These are phyloP conservation scores for Luperina nickerlii DNA, from an alignment of 2,888 invertebrate genomes.

Conservation along the genomic window DNA sequence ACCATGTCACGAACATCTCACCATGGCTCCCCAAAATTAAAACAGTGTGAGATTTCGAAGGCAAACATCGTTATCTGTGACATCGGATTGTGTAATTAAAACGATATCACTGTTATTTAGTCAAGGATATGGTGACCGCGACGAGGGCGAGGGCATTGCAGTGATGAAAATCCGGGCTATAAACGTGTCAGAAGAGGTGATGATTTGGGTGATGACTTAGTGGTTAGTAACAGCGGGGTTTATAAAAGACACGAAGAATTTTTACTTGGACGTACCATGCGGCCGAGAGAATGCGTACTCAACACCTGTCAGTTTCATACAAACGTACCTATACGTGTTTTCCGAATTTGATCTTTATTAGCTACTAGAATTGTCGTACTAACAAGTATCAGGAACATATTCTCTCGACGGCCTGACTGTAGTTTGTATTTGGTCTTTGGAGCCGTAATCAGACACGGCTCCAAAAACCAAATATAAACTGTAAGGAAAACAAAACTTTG, in stretches of 20 bases:
- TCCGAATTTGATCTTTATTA: too few species aligned
- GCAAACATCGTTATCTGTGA: slow-evolving; percentile 70
- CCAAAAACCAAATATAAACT: too few species aligned
- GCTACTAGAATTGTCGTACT: too few species aligned
- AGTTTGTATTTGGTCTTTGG: too few species aligned
- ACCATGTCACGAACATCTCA: slow-evolving; percentile 19
- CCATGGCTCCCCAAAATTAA: slow-evolving; percentile 38
- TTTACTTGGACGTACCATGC: background rate
- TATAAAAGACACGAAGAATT: background rate
- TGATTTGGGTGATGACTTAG: slow-evolving; percentile 49
- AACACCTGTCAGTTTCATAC: too few species aligned
- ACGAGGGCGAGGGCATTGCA: slow-evolving; percentile 74
- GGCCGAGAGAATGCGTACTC: too few species aligned
- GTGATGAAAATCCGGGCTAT: slow-evolving; percentile 78
- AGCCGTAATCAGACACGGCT: too few species aligned
- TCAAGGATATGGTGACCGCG: slow-evolving; percentile 87
- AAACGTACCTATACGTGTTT: too few species aligned
- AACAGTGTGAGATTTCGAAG: slow-evolving; percentile 60
- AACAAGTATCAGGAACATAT: too few species aligned
- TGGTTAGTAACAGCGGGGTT: slow-evolving; percentile 59
- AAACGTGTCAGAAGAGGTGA: slow-evolving; percentile 77
- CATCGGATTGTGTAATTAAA: slow-evolving; percentile 84
- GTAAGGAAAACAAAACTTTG: too few species aligned
- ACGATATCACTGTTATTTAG: slow-evolving; percentile 83
- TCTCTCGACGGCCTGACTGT: too few species aligned